These are phyloP conservation scores for Numenius phaeopus DNA, from an alignment of 2,797 vertebrate genomes.

Conservation along the genomic window DNA sequence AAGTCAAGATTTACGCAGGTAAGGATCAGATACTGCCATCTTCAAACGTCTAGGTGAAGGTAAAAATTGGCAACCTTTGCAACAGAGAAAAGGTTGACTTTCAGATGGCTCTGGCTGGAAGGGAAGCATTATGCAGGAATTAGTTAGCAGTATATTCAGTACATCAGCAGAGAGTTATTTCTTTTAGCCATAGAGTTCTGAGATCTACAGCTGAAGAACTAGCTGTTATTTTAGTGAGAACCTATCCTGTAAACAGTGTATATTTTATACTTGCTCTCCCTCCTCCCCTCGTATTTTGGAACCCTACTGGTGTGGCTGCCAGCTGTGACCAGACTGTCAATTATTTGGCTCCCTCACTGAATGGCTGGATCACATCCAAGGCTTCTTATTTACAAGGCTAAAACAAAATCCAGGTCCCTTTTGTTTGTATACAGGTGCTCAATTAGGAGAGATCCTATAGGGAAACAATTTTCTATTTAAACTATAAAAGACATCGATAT, in stretches of 20 bases:
- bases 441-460: background rate
- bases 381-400: background rate
- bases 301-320: background rate
- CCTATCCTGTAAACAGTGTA: background rate
- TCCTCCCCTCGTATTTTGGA: background rate
- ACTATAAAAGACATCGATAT: background rate
- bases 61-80: background rate
- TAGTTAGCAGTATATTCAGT: background rate
- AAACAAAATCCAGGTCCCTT: constrained; percentile 13
- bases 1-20: background rate
- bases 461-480: background rate
- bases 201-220: background rate
- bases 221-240: background rate
- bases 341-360: background rate
- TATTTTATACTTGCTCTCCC: background rate
- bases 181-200: background rate
- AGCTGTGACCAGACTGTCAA: constrained; percentile 8
- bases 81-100: background rate
- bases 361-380: constrained; percentile 14
- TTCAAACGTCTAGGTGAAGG: background rate
- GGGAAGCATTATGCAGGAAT: background rate
- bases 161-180: background rate
- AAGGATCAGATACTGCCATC: background rate
- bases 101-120: background rate
- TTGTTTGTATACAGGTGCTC: constrained; percentile 11